Evolutionary conservation across 2,797 vertebrate species (phyloP), one percentile per base, ranked within the genome.

Genomic region (Hippopotamyrus pictus): DNA sequence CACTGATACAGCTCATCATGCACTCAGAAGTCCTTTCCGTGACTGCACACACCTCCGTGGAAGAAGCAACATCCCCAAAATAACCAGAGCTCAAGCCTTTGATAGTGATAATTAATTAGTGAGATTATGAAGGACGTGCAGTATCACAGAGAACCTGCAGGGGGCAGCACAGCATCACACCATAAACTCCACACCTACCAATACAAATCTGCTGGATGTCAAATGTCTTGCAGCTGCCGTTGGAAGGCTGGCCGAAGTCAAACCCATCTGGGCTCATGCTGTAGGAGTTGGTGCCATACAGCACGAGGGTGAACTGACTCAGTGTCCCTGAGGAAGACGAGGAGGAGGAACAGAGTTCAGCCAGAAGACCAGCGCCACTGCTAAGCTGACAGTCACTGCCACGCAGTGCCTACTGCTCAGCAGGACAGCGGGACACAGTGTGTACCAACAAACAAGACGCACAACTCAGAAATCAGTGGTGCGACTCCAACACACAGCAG

Each of bases 261-360:
- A 92, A 89, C 2, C 93, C 93, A 17, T 94, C 93, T 86, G 95
- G 91, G 91, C 92, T 93, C 82, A 96, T 91, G 5, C 95, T 93
- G 22, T 96, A 91, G 0, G 97, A 92, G 59, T 97, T 95, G 0
- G 97, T 99, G 90, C 98, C 98, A 0, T 99, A 98, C 6, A 99
- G 95, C 82, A 99, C 97, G 3, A 99, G 94, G 0, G 93, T 95
- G 95, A 99, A 99, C 95, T 99, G 98, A 90, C 98, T 99, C 93
- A 99, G 95, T 0, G 98, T 99, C 92, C 98, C 98, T 99, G 91
- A 87, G 3, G 0, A 8, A 48, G 8, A 8, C 44, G 29, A 69
- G 3, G 0, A 8, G 54, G 29, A 69, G 3, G 0, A 11, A 59
- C 5, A 25, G 51, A 25, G 51, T 33, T 25, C 48, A 54, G 25